These are phyloP conservation scores for Meteorus sp. DNA, from an alignment of 1,140 invertebrate species.

Conservation along the genomic window DNA sequence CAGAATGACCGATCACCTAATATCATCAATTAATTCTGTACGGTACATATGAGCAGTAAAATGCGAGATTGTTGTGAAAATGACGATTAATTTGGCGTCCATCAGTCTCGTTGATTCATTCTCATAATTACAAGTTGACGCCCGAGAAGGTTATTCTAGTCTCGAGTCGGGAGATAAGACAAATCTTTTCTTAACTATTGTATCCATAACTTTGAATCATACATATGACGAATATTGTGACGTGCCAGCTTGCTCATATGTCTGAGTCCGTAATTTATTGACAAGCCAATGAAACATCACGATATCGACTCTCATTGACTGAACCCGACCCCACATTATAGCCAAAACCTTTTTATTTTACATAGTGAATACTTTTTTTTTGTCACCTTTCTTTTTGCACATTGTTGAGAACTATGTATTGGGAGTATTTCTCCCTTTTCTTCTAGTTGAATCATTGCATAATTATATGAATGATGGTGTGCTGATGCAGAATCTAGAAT, in stretches of 20 bases:
- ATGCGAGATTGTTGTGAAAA: too few species aligned
- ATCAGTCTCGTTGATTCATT: conserved; percentile 36
- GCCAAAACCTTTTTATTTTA: not conserved
- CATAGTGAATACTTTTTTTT: too few species aligned
- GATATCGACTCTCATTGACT: conserved; percentile 20
- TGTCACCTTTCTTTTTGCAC: too few species aligned
- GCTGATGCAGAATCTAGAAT: too few species aligned
- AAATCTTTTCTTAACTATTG: not conserved
- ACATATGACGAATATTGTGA: conserved; percentile 41
- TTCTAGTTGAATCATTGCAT: not conserved
- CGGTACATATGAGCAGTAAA: conserved; percentile 1
- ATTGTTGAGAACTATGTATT: too few species aligned
- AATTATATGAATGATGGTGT: not conserved
- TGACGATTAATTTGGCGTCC: conserved; percentile 33
- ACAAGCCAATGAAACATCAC: conserved; percentile 24
- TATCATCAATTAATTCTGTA: too few species aligned
- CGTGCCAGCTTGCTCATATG: conserved; percentile 29
- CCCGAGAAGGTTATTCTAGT: conserved; percentile 22
- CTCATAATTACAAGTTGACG: conserved; percentile 26
- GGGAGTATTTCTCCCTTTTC: too few species aligned
- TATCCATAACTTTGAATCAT: not conserved
- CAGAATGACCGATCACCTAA: not conserved
- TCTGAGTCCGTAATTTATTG: conserved; percentile 45
- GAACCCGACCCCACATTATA: not conserved
- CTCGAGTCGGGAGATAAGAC: conserved; percentile 1